Evolutionary conservation across 1,140 invertebrate species (phyloP).

Genomic region (Achatina immaculata): DNA sequence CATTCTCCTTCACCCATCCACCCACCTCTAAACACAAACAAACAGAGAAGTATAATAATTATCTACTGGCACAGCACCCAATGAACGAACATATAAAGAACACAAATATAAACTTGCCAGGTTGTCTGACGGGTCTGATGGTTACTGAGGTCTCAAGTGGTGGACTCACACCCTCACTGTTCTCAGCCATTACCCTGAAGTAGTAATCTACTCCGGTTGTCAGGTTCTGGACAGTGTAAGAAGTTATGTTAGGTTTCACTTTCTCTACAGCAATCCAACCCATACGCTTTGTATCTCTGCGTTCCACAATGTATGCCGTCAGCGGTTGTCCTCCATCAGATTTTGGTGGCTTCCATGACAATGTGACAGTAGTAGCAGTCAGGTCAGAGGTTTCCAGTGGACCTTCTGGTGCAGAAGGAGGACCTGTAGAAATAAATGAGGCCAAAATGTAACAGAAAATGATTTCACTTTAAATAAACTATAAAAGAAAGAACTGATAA

Average conservation of each 20-base stretch:
- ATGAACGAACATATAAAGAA: too few relatives aligned
- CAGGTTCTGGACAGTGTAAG: conserved; percentile 72
- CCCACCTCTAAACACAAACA: too few relatives aligned
- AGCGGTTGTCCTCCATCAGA: conserved; percentile 91
- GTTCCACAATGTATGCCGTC: conserved; percentile 96
- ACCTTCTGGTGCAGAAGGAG: conserved; percentile 79
- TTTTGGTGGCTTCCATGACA: conserved; percentile 78
- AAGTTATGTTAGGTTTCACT: conserved; percentile 46
- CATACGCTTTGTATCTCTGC: conserved; percentile 73
- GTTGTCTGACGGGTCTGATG: conserved; percentile 75
- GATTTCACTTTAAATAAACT: too few relatives aligned
- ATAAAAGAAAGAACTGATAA: too few relatives aligned
- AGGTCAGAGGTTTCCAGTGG: conserved; percentile 61
- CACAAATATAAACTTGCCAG: conserved; percentile 15
- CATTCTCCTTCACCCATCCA: too few relatives aligned
- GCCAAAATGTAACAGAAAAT: too few relatives aligned
- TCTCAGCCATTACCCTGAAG: conserved; percentile 95
- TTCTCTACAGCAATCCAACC: conserved; percentile 55
- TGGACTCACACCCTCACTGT: conserved; percentile 94
- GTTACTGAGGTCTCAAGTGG: conserved; percentile 85
- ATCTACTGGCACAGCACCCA: too few relatives aligned
- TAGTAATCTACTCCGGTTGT: conserved; percentile 92
- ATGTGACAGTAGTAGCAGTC: conserved; percentile 68
- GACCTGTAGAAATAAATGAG: conserved; percentile 43
- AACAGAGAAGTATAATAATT: too few relatives aligned